A percentile compares a stretch with the other conserved stretches of the same genome.
Evolutionary conservation across 2,113 vertebrate genomes (phyloP).

Genomic region (human): DNA sequence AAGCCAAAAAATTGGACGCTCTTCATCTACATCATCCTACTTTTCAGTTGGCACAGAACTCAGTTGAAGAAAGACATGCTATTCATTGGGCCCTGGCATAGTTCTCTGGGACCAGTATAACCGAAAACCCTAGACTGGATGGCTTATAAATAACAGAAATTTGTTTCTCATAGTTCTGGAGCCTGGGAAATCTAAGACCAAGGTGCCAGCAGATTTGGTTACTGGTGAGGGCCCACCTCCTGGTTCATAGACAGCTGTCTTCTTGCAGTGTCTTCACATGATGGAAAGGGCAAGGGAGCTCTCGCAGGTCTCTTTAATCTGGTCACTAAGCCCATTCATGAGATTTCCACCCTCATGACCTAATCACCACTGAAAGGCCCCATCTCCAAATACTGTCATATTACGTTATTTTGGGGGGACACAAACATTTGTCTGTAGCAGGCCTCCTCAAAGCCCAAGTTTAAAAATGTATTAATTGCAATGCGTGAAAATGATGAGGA

Average conservation of each 20-base stretch:
- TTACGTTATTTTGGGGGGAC: background rate
- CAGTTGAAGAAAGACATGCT: background rate
- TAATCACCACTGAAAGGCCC: background rate
- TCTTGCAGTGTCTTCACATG: background rate
- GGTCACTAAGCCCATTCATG: background rate
- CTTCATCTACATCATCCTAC: background rate
- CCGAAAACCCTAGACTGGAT: background rate
- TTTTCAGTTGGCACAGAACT: background rate
- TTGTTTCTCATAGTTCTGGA: background rate
- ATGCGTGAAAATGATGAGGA: background rate
- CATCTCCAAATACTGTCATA: background rate
- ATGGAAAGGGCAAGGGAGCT: background rate
- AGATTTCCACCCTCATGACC: background rate
- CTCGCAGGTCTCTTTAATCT: background rate
- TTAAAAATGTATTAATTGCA: background rate
- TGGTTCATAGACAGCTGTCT: background rate
- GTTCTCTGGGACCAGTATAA: background rate
- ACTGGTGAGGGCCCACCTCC: background rate
- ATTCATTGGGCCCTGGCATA: background rate
- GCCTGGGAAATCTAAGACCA: background rate
- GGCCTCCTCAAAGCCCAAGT: background rate
- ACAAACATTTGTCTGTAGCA: background rate
- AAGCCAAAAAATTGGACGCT: too few relatives aligned
- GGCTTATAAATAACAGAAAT: background rate
- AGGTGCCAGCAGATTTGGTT: background rate